A percentile compares a stretch with the other conserved stretches of the same genome.
Evolutionary conservation across 2,888 invertebrate genomes (phyloP).

Genomic region (Trichogramma dendrolimi): DNA sequence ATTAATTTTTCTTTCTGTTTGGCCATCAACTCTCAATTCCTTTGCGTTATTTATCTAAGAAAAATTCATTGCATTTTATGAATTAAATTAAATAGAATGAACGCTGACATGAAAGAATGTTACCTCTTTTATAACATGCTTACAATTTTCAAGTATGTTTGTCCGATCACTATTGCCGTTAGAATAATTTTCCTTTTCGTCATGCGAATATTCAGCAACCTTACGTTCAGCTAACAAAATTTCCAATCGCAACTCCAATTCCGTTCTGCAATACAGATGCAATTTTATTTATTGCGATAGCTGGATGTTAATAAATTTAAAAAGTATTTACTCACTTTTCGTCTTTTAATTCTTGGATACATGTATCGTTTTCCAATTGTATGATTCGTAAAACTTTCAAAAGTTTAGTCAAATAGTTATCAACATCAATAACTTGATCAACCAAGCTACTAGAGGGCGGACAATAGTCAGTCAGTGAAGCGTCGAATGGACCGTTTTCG

Average conservation of each 20-base stretch:
- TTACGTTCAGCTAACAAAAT: slow-evolving; percentile 38
- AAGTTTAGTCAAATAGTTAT: slow-evolving; percentile 70
- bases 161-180: slow-evolving; percentile 39
- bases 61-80: not conserved
- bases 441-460: slow-evolving; percentile 59
- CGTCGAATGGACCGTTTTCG: slow-evolving; percentile 51
- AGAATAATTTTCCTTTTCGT: slow-evolving; percentile 36
- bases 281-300: too few species aligned
- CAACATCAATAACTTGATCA: slow-evolving; percentile 72
- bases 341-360: slow-evolving; percentile 63
- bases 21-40: slow-evolving; percentile 24
- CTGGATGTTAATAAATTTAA: not conserved
- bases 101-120: not conserved
- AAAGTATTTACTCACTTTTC: slow-evolving; percentile 56
- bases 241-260: slow-evolving; percentile 46
- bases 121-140: slow-evolving; percentile 41
- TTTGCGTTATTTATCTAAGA: slow-evolving; percentile 22
- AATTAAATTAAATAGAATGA: not conserved
- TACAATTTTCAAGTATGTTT: slow-evolving; percentile 41
- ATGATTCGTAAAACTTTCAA: slow-evolving; percentile 70
- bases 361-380: slow-evolving; percentile 66
- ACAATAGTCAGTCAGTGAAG: slow-evolving; percentile 55
- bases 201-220: slow-evolving; percentile 35
- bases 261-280: slow-evolving; percentile 35
- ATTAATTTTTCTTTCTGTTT: slow-evolving; percentile 17